Base-by-base conservation (phyloP, 2,113 vertebrate genomes). In the Vulpes vulpes region DNA sequence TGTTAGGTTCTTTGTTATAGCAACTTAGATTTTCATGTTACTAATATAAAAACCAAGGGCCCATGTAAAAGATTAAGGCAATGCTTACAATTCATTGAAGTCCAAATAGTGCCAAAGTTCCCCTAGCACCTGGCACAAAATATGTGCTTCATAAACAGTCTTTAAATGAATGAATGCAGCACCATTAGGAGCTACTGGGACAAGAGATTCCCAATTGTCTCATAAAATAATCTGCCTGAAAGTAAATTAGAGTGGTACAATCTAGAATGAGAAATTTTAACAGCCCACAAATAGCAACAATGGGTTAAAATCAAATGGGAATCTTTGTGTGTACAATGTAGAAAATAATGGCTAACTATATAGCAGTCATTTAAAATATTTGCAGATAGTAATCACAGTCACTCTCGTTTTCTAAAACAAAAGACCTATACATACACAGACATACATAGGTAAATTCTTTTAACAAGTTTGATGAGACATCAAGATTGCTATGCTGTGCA, bases 321-420 rank as follows among this genome's bases (percentile, higher is more conserved):
- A 83, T 59, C 59, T 88, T 74, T 87, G 43, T 69, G 79, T 43
- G n/a, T 25, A 78, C 62, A 17, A 17, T n/a, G 67, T 49, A 87
- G 79, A 96, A 69, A 87, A 94, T 64, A 43, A 90, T 38, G 62
- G 57, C 88, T 97, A 96, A 95, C 94, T 97, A 94, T 14, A 84
- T 1, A 94, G 80, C 38, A 11, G 12, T 95, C 97, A 90, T 55
- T n/a, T 76, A 73, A 95, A 69, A 73, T 79, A 94, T 87, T 89
- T 94, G 57, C 53, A 95, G 87, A 93, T 87, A 96, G 57, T 76
- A 87, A 94, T 84, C 80, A 55, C 27, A 69, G 67, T 97, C 78
- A 83, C 67, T 67, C 30, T 91, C 82, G 89, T 96, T 96, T 96
- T 95, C 81, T 57, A 96, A 96, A 98, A 98, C 95, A 98, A 95